phyloP scores from a whole-genome alignment of 2,797 vertebrate genomes.

The Lateolabrax maculatus region DNA sequence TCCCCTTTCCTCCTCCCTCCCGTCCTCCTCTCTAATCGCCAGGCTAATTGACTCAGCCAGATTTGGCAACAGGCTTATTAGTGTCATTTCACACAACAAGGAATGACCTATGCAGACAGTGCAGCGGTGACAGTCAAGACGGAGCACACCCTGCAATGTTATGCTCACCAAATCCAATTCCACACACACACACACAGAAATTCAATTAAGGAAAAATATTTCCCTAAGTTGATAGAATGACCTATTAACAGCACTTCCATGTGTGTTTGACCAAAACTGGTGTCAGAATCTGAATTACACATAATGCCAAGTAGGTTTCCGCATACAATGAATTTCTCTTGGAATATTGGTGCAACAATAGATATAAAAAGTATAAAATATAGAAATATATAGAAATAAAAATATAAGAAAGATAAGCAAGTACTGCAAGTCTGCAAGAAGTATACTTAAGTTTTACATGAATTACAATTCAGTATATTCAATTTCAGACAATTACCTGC shows the following conservation, averaged over 20 bases:
- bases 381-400: too few relatives aligned
- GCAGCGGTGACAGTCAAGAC: slow-evolving; percentile 49
- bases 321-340: too few relatives aligned
- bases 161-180: slow-evolving; percentile 19
- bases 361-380: too few relatives aligned
- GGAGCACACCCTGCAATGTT: slow-evolving; percentile 22
- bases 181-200: background rate
- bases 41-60: slow-evolving; percentile 81
- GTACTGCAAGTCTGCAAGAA: too few relatives aligned
- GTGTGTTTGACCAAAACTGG: background rate
- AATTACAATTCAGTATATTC: background rate
- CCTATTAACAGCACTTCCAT: slow-evolving; percentile 9
- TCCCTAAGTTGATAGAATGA: background rate
- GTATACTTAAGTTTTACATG: too few relatives aligned
- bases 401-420: too few relatives aligned
- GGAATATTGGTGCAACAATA: too few relatives aligned
- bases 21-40: slow-evolving; percentile 68
- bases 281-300: background rate
- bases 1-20: slow-evolving; percentile 4
- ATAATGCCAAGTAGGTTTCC: too few relatives aligned
- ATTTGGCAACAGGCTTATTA: slow-evolving; percentile 82
- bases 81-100: slow-evolving; percentile 78
- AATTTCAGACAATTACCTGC: background rate
- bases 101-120: slow-evolving; percentile 63
- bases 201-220: background rate